phyloP scores from a whole-genome alignment of 2,797 vertebrate species.

The Sphaeramia orbicularis region DNA sequence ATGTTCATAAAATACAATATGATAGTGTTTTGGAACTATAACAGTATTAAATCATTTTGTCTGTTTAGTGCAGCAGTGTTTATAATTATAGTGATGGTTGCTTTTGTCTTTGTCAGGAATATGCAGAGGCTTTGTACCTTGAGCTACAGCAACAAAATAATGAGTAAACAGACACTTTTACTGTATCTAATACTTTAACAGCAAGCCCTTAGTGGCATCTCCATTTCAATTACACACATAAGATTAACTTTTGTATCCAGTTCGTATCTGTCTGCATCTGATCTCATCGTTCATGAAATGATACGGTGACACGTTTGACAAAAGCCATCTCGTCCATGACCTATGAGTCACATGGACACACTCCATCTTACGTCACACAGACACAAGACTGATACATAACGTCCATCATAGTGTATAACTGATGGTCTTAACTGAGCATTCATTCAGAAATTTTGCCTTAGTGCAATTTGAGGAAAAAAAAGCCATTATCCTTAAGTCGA shows the following conservation, averaged over 20 bases:
- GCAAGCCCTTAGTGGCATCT: constrained; percentile 20
- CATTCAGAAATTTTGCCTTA: constrained; percentile 7
- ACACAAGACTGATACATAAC: constrained; percentile 25
- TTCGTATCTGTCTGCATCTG: constrained; percentile 28
- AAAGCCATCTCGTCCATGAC: constrained; percentile 15
- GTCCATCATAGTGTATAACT: constrained; percentile 7
- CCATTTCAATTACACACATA: constrained; percentile 14
- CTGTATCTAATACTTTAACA: constrained; percentile 9
- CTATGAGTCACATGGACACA: constrained; percentile 57
- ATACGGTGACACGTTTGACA: constrained; percentile 42
- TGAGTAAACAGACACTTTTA: constrained; percentile 6
- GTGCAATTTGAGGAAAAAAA: constrained; percentile 11
- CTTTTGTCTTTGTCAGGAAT: too few relatives aligned
- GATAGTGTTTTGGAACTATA: too few relatives aligned
- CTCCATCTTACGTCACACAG: constrained; percentile 36
- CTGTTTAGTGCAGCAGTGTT: too few relatives aligned
- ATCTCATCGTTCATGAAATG: constrained; percentile 35
- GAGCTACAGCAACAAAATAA: too few relatives aligned
- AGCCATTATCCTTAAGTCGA: neutral
- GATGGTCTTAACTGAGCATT: constrained; percentile 14
- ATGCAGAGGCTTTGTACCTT: too few relatives aligned
- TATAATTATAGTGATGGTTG: too few relatives aligned
- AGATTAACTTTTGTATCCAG: constrained; percentile 16
- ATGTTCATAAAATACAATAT: too few relatives aligned
- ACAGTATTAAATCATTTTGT: too few relatives aligned